Evolutionary conservation across 2,113 vertebrate genomes (phyloP), one percentile per base, ranked within the genome.

Genomic region (Rhagologus leucostigma): DNA sequence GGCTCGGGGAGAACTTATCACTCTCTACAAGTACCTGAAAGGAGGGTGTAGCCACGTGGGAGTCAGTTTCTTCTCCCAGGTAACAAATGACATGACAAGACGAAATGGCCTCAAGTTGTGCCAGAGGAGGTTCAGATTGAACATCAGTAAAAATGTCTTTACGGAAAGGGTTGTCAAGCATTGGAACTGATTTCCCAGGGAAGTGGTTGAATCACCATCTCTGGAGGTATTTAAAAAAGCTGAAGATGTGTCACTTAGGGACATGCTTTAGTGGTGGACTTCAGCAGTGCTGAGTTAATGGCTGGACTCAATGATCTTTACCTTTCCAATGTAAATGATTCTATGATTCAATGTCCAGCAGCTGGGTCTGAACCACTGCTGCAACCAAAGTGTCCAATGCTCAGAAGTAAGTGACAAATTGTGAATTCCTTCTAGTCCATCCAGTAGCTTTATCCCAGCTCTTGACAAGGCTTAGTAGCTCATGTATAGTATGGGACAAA

Each of bases 301-400:
- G 33, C 29, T 52, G 37, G 62, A 60, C 22, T 68, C 26, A 18
- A 27, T 37, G 46, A 44, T 33, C 37, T 69, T 35, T 52, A 17
- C 27, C 18, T 60, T 44, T 68, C 44, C 27, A 42, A 8, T 1
- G 4, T 23, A 69, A 69, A 42, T 33, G 37, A n/a, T 37, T 69
- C 73, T 52, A 8, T 22, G 27, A 77, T 39, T 60, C 46, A 27
- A 19, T 8, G 24, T 50, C n/a, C 87, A 68, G 62, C 71, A 85
- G n/a, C 62, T 44, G 83, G 8, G 17, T 33, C 42, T 70, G 83
- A 85, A 70, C 63, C 33, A 13, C 0, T 4, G 2, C 20, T 68
- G 14, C 49, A 46, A 27, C 7, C 17, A 13, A 65, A 78, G 69
- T 29, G n/a, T 41, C 55, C 42, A 82, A 1, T 0, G 1, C 26